phyloP scores from a whole-genome alignment of 64 coral and sea anemone species.

The Anthopleura sola region DNA sequence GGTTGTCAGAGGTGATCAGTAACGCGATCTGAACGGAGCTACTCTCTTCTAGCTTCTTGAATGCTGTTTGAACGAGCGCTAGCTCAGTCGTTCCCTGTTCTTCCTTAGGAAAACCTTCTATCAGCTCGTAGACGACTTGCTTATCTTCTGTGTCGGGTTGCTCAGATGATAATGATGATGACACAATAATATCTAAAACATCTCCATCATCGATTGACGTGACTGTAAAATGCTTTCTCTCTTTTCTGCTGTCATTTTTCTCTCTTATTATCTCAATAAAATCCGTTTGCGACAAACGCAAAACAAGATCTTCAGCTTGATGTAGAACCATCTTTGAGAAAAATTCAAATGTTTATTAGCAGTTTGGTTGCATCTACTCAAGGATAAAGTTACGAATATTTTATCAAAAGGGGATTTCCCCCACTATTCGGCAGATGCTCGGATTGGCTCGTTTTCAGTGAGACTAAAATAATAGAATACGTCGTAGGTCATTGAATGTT shows the following conservation, averaged over 20 bases:
- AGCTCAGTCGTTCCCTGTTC: background rate
- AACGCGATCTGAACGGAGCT: slow-evolving; percentile 38
- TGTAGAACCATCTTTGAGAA: background rate
- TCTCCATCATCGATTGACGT: slow-evolving; percentile 34
- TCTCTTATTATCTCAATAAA: slow-evolving; percentile 57
- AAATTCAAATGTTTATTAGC: background rate
- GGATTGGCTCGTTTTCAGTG: background rate
- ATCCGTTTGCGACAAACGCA: slow-evolving; percentile 60
- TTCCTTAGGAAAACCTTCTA: slow-evolving; percentile 33
- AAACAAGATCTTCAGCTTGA: slow-evolving; percentile 10
- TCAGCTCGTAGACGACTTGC: slow-evolving; percentile 38
- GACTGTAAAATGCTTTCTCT: slow-evolving; percentile 19
- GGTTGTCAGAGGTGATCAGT: slow-evolving; percentile 25
- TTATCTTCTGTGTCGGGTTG: background rate
- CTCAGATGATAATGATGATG: background rate
- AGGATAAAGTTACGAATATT: background rate
- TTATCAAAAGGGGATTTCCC: background rate
- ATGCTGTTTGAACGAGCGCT: slow-evolving; percentile 10
- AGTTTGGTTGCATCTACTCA: background rate
- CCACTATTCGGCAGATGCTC: background rate
- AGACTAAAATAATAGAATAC: background rate
- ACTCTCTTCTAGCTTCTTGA: slow-evolving; percentile 1
- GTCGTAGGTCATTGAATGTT: too few species aligned
- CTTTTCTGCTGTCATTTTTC: background rate
- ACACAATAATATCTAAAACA: slow-evolving; percentile 40